Percentiles rank a stretch among this genome's conserved stretches.
Conservation (phyloP, 2,888 invertebrate genomes). For the Ichneumoninae sp. region DNA sequence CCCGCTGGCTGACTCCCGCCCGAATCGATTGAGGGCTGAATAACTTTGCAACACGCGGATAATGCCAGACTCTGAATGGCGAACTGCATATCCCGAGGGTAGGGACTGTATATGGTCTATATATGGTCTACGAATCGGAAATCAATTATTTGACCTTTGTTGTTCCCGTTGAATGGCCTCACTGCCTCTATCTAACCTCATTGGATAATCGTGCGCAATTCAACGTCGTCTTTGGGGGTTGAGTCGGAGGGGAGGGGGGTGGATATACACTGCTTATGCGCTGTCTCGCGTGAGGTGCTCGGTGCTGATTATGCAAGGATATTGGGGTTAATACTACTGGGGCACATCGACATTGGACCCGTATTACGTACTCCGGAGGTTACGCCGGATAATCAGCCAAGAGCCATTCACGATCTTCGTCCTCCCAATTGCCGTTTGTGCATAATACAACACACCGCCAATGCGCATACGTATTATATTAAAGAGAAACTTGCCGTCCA, state of each 20-base stretch:
- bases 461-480: background rate
- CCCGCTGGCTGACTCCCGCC: background rate
- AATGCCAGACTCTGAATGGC: background rate
- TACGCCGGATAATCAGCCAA: slow-evolving; percentile 23
- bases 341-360: slow-evolving; percentile 23
- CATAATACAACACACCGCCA: background rate
- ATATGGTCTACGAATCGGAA: slow-evolving; percentile 65
- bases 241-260: background rate
- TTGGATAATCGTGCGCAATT: slow-evolving; percentile 67
- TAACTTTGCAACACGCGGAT: slow-evolving; percentile 28
- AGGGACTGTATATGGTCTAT: background rate
- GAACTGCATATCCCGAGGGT: background rate
- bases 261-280: slow-evolving; percentile 5
- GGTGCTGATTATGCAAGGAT: slow-evolving; percentile 48
- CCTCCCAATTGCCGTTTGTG: background rate
- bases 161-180: slow-evolving; percentile 49
- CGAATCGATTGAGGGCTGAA: slow-evolving; percentile 26
- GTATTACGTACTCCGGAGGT: background rate
- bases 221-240: slow-evolving; percentile 54
- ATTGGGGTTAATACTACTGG: slow-evolving; percentile 48
- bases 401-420: slow-evolving; percentile 6
- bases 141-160: slow-evolving; percentile 72
- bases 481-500: slow-evolving; percentile 89
- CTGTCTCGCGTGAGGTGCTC: slow-evolving; percentile 5
- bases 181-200: slow-evolving; percentile 53